Base-by-base conservation (phyloP, 64 coral and sea anemone species). In the Montipora foliosa region DNA sequence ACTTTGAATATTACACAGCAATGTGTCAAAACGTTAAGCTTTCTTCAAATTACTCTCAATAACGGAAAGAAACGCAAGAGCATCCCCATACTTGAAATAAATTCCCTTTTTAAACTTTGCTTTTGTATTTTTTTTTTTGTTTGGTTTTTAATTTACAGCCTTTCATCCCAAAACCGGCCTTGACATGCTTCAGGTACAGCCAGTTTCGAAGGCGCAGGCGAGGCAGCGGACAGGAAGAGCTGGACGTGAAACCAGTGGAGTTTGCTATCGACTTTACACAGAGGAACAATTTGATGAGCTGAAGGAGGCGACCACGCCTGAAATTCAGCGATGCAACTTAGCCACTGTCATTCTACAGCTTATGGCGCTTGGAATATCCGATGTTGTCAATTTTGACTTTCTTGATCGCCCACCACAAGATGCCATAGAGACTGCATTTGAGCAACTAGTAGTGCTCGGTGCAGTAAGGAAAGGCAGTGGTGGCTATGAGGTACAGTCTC, bases 121-220 rank as follows among this genome's bases (percentile, higher is more conserved):
- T 60, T 14, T 48, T 29, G 66, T 81, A 14, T 13, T 67, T 55
- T n/a, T 82, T 29, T 76, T 4, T 21, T 59, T 0, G 25, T 46
- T 76, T 76, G 74, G 11, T 15, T 19, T 15, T 19, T 50, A 50
- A 14, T 64, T 67, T 17, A 1, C 20, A 99, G 98, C 89, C 13
- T 99, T 96, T 55, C 95, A 99, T 77, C 98, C 98, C 8, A 94
- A 95, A 47, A 99, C 98, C 78, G 98, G 98, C 4, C 92, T 99
- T 20, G 98, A 99, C 67, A 92, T 96, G 89, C 74, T 99, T 24
- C 60, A 75, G 87, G 95, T 99, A 14, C 95, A 99, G 44, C 98
- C 98, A 50, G 92, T 99, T 1, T 96, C 98, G 9, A 99, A 96
- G 74, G 95, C 98, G 16, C 98, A 99, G 25, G 98, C 98, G 16